Evolutionary conservation across 1,140 invertebrate genomes (phyloP).

Genomic region (Phymastichus coffea): DNA sequence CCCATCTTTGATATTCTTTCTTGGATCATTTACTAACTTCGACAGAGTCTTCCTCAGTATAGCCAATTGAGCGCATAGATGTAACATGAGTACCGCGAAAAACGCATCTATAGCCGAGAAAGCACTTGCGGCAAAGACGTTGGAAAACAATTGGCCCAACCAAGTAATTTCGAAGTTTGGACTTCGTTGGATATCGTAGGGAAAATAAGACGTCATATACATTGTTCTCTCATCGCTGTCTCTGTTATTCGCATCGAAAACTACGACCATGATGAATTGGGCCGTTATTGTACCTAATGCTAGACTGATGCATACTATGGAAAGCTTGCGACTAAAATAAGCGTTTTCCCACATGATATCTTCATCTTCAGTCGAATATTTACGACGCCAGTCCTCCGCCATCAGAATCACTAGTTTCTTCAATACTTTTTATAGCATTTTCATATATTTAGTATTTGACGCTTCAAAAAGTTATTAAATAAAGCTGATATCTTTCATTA

Average conservation of each 20-base stretch:
- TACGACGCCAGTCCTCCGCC: neutral
- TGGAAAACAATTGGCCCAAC: conserved; percentile 46
- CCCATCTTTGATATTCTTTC: neutral
- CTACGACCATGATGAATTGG: neutral
- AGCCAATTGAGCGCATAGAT: conserved; percentile 50
- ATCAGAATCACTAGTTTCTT: conserved; percentile 1
- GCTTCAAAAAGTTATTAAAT: too few relatives aligned
- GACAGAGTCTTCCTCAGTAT: conserved; percentile 33
- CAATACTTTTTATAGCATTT: neutral
- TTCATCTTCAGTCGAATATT: neutral
- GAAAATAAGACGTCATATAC: conserved; percentile 37
- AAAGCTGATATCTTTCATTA: neutral
- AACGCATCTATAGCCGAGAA: conserved; percentile 52
- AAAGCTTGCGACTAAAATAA: conserved; percentile 4
- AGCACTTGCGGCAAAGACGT: conserved; percentile 41
- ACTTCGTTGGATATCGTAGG: conserved; percentile 48
- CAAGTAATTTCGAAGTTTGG: conserved; percentile 55
- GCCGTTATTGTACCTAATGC: conserved; percentile 1
- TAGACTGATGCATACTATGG: conserved; percentile 6
- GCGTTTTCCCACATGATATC: conserved; percentile 2
- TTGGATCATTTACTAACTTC: neutral
- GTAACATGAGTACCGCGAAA: conserved; percentile 48
- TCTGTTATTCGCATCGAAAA: neutral
- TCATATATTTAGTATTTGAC: too few relatives aligned
- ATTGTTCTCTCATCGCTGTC: neutral